phyloP scores from a whole-genome alignment of 2,113 vertebrate genomes.

The Tupaia chinensis region DNA sequence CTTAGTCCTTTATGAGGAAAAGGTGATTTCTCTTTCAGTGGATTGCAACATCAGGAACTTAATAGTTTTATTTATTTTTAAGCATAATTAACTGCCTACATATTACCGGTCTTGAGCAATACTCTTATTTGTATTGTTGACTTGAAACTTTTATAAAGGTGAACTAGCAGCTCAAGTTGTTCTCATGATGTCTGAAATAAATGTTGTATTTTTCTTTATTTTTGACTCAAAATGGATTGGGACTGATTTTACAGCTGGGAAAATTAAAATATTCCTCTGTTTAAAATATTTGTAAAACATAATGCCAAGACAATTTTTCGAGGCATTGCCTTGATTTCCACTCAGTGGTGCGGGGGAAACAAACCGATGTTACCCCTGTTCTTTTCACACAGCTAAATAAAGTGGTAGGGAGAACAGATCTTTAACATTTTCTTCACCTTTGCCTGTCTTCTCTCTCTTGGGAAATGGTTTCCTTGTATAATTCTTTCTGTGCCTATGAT shows the following conservation, averaged over 20 bases:
- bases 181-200: constrained; percentile 26
- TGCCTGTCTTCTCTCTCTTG: not conserved
- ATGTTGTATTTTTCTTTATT: constrained; percentile 24
- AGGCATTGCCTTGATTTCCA: not conserved
- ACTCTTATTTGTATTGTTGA: not conserved
- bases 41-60: constrained; percentile 54
- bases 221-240: not conserved
- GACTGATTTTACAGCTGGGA: not conserved
- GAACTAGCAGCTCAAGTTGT: constrained; percentile 29
- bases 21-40: constrained; percentile 17
- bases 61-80: constrained; percentile 42
- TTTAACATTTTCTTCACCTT: not conserved
- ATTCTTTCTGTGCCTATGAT: not conserved
- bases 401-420: not conserved
- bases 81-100: not conserved
- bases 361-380: not conserved
- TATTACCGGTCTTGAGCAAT: constrained; percentile 18
- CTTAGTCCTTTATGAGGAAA: constrained; percentile 27
- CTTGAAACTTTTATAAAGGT: not conserved
- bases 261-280: not conserved
- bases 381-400: not conserved
- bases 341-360: not conserved
- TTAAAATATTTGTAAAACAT: not conserved
- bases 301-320: not conserved
- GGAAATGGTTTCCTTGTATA: not conserved